Conservation (phyloP, 2,888 invertebrate genomes). For the Notocelia uddmanniana region DNA sequence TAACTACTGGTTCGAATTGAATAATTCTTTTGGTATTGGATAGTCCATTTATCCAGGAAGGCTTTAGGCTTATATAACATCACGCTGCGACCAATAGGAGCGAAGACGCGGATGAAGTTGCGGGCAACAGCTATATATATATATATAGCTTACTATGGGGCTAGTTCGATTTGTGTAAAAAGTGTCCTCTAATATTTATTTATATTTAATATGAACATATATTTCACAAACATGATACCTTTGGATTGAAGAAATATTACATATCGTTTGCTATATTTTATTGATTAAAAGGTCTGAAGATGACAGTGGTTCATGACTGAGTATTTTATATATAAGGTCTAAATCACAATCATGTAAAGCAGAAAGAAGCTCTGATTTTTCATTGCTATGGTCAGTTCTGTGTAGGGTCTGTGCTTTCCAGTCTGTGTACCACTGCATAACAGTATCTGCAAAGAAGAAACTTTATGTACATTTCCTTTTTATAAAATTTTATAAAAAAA, state of each 20-base stretch:
- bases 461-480: constrained; percentile 1
- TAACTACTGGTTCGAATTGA: too few species aligned
- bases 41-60: too few species aligned
- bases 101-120: too few species aligned
- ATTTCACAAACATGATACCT: neutral
- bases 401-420: constrained; percentile 65
- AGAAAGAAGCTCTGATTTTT: constrained; percentile 56
- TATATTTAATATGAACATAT: too few species aligned
- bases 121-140: too few species aligned
- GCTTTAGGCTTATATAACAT: too few species aligned
- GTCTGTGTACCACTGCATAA: constrained; percentile 74
- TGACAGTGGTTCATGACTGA: constrained; percentile 53
- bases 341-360: constrained; percentile 63
- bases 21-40: too few species aligned
- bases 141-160: too few species aligned
- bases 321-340: constrained; percentile 61
- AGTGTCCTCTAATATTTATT: too few species aligned
- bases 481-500: neutral
- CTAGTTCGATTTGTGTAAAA: too few species aligned
- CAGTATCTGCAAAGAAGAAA: constrained; percentile 61
- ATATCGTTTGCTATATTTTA: constrained; percentile 18
- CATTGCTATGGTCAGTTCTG: constrained; percentile 57
- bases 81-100: too few species aligned
- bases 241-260: neutral
- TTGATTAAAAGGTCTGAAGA: constrained; percentile 27